phyloP scores from a whole-genome alignment of 2,888 invertebrate species.

The Heteropelma amictum region DNA sequence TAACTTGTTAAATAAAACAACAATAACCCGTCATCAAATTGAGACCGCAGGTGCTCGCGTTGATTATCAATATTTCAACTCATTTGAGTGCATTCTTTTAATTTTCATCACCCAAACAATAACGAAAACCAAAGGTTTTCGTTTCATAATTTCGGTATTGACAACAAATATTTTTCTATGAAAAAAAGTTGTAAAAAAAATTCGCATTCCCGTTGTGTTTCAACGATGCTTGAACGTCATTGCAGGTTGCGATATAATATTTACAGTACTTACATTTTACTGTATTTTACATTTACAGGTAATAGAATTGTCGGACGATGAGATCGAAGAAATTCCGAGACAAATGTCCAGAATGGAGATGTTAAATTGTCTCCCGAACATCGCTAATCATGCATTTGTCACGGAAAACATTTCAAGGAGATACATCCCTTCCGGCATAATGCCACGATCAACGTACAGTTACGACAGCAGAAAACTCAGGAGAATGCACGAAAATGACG shows the following conservation, averaged over 20 bases:
- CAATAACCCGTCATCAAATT: too few relatives aligned
- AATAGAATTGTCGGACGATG: conserved; percentile 75
- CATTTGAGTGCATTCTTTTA: too few relatives aligned
- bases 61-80: too few relatives aligned
- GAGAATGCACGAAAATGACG: conserved; percentile 56
- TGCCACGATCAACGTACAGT: conserved; percentile 66
- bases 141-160: too few relatives aligned
- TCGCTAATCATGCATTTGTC: conserved; percentile 59
- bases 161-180: too few relatives aligned
- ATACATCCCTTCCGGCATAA: conserved; percentile 70
- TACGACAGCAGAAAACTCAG: conserved; percentile 62
- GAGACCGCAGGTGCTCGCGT: too few relatives aligned
- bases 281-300: conserved; percentile 60
- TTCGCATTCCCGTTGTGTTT: too few relatives aligned
- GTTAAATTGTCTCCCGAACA: conserved; percentile 72
- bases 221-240: too few relatives aligned
- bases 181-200: too few relatives aligned
- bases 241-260: not conserved
- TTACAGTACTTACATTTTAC: not conserved
- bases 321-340: conserved; percentile 71
- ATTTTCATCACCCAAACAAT: too few relatives aligned
- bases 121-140: too few relatives aligned
- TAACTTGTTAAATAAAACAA: too few relatives aligned
- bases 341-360: conserved; percentile 72
- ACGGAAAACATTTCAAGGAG: conserved; percentile 63